Evolutionary conservation across 1,140 invertebrate genomes (phyloP).

Genomic region (Heliconius eleuchia): DNA sequence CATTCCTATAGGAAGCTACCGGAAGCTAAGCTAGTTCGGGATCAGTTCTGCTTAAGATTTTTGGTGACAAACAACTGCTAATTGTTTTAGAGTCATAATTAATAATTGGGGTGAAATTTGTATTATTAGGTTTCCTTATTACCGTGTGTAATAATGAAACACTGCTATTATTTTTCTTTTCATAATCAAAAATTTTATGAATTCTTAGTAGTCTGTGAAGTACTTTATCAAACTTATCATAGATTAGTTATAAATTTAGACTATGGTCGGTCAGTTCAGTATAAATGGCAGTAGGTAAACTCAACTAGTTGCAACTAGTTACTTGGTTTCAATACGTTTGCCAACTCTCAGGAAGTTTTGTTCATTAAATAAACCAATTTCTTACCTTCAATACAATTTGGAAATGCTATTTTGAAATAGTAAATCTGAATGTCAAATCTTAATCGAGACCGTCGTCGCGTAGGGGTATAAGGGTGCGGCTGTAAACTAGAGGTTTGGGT

Average conservation of each 20-base stretch:
- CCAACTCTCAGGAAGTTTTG: neutral
- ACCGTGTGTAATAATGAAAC: no score
- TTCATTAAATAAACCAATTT: neutral
- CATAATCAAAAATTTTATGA: no score
- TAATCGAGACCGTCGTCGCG: neutral
- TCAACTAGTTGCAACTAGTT: neutral
- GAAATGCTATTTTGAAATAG: neutral
- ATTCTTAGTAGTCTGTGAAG: no score
- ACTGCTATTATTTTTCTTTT: no score
- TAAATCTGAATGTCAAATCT: neutral
- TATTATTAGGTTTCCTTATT: neutral
- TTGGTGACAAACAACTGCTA: no score
- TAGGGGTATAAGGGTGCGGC: no score
- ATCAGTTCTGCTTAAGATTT: no score
- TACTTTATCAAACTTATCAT: neutral
- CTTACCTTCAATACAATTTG: neutral
- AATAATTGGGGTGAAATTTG: no score
- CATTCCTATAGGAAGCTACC: no score
- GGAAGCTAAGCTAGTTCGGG: no score
- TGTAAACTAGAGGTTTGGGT: no score
- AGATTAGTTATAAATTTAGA: neutral
- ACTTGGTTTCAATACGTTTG: neutral
- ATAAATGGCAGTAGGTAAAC: neutral
- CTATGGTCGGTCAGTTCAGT: neutral
- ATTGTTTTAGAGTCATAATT: no score